phyloP scores from a whole-genome alignment of 2,888 invertebrate species.

The Trileptium ribeirensis region DNA sequence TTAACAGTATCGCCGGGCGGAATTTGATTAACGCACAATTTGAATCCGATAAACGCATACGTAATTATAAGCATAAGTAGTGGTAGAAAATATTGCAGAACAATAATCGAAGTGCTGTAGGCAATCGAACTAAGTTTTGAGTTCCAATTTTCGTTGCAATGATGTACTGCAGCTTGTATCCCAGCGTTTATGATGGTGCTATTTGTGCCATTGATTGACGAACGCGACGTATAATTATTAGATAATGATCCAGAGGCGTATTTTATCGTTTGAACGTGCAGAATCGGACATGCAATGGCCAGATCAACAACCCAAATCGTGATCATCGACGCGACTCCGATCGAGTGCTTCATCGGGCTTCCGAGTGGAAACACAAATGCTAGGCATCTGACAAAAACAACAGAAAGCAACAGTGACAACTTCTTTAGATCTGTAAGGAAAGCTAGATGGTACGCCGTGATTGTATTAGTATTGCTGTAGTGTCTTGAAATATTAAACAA shows the following conservation, averaged over 20 bases:
- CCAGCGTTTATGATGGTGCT: too few relatives aligned
- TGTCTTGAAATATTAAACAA: too few relatives aligned
- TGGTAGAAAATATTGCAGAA: constrained; percentile 47
- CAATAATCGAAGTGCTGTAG: constrained; percentile 43
- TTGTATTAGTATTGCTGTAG: too few relatives aligned
- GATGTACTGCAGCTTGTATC: neutral
- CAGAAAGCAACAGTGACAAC: too few relatives aligned
- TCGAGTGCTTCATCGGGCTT: neutral
- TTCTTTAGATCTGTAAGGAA: too few relatives aligned
- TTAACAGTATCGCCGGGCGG: constrained; percentile 30
- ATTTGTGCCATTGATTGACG: too few relatives aligned
- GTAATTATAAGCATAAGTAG: constrained; percentile 46
- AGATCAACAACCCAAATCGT: neutral
- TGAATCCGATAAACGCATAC: constrained; percentile 46
- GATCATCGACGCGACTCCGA: neutral
- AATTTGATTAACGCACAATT: constrained; percentile 47
- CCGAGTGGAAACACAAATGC: neutral
- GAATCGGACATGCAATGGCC: neutral
- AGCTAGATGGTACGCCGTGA: too few relatives aligned
- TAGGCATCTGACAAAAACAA: neutral
- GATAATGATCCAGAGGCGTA: neutral
- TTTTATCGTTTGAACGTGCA: neutral
- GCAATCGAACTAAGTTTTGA: constrained; percentile 29
- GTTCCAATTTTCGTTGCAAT: neutral
- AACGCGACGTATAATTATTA: too few relatives aligned